Conservation (phyloP, 2,797 vertebrate species). For the Poliocrania exsul region DNA sequence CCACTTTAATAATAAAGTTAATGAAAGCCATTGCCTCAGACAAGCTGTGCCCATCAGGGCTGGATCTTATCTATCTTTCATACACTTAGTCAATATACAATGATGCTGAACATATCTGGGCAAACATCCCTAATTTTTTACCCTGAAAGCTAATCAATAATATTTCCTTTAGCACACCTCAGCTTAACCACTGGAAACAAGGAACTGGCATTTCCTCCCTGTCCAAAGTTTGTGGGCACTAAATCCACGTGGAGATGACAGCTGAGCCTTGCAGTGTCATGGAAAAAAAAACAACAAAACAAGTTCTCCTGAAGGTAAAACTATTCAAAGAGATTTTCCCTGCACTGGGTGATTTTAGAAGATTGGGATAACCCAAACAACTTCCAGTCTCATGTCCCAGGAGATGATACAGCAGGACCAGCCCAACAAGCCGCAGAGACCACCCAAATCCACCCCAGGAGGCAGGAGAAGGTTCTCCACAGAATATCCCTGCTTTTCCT, state of each 20-base stretch:
- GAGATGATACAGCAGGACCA: neutral
- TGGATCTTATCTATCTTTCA: constrained; percentile 54
- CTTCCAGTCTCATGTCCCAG: accelerated
- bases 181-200: neutral
- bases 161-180: constrained; percentile 34
- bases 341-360: neutral
- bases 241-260: neutral
- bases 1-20: constrained; percentile 24
- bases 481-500: neutral
- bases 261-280: neutral
- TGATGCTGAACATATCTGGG: constrained; percentile 60
- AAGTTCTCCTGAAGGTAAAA: neutral
- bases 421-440: neutral
- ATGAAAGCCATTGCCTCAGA: constrained; percentile 16
- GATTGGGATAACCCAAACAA: neutral
- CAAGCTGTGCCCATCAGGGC: neutral
- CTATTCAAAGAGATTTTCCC: neutral
- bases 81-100: constrained; percentile 64
- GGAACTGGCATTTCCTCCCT: neutral
- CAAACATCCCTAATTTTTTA: constrained; percentile 52
- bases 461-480: accelerated
- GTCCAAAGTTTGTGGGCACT: neutral
- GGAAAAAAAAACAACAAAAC: neutral
- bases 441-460: neutral
- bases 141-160: constrained; percentile 67